A percentile compares a stretch with the other conserved stretches of the same genome.
These are phyloP conservation scores for Caenorhabditis imperialis DNA, from an alignment of 2,888 invertebrate genomes.

Conservation along the genomic window DNA sequence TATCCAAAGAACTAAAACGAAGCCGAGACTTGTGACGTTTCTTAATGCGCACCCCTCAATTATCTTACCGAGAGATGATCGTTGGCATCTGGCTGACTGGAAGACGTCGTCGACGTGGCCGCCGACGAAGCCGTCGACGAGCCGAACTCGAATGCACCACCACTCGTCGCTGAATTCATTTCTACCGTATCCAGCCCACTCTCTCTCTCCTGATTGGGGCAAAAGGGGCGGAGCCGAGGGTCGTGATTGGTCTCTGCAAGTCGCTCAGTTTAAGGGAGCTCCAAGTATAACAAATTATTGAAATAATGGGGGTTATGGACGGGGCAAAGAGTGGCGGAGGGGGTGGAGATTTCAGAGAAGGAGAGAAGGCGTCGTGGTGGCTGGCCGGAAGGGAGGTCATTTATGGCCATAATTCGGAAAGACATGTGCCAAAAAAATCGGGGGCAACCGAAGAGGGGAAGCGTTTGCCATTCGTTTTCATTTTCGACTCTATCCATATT, in stretches of 20 bases:
- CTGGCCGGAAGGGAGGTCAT: conserved; percentile 11
- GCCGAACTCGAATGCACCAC: conserved; percentile 64
- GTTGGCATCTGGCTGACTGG: conserved; percentile 59
- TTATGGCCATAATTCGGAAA: conserved; percentile 17
- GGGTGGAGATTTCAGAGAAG: not conserved
- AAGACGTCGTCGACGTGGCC: conserved; percentile 56
- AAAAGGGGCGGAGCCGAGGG: conserved; percentile 45
- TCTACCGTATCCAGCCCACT: conserved; percentile 33
- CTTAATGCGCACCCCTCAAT: too few species aligned
- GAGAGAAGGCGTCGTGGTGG: conserved; percentile 1
- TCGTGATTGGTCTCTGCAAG: conserved; percentile 38
- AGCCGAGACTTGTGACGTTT: too few species aligned
- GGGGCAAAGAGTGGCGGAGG: conserved; percentile 15
- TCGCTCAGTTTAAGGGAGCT: conserved; percentile 1
- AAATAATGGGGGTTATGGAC: conserved; percentile 40
- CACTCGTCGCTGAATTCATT: conserved; percentile 51
- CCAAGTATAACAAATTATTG: conserved; percentile 30
- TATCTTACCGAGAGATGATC: conserved; percentile 61
- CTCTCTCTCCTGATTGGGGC: conserved; percentile 7
- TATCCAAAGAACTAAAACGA: not conserved
- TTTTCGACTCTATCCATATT: not conserved
- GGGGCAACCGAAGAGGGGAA: not conserved
- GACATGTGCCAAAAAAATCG: not conserved
- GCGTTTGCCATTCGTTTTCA: not conserved
- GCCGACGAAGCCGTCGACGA: conserved; percentile 60